Evolutionary conservation across 2,797 vertebrate genomes (phyloP).

Genomic region (Allobates femoralis): DNA sequence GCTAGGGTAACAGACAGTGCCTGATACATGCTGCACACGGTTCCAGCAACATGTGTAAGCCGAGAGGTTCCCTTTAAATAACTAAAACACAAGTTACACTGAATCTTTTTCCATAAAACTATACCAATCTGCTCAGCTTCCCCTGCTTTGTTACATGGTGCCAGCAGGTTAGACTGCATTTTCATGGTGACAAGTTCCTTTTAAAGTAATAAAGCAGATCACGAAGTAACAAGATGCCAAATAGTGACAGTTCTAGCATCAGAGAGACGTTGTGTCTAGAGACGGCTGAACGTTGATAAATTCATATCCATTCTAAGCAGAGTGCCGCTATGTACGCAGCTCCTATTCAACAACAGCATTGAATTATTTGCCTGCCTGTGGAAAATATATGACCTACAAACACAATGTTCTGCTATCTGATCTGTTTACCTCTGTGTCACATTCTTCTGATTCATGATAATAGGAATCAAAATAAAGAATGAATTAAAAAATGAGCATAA

Average conservation of each 20-base stretch:
- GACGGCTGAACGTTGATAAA: slow-evolving; percentile 11
- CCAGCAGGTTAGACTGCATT: no score
- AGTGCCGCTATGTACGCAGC: neutral
- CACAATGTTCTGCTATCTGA: neutral
- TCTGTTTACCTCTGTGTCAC: slow-evolving; percentile 16
- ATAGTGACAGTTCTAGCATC: neutral
- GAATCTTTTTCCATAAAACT: no score
- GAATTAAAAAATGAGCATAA: neutral
- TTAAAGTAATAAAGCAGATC: neutral
- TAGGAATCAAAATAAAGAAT: neutral
- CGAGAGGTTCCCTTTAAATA: no score
- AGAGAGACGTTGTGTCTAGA: neutral
- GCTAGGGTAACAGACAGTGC: no score
- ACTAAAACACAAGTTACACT: no score
- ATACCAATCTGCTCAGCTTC: no score
- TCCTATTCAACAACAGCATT: neutral
- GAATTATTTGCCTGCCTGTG: neutral
- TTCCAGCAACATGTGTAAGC: no score
- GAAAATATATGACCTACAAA: slow-evolving; percentile 26
- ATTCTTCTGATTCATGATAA: slow-evolving; percentile 2
- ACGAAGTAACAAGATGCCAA: neutral
- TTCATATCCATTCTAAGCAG: neutral
- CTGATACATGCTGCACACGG: no score
- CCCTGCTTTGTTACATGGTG: no score
- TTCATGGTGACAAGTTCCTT: no score